phyloP scores from a whole-genome alignment of 2,797 vertebrate species.

The Petrocephalus schoutedeni region DNA sequence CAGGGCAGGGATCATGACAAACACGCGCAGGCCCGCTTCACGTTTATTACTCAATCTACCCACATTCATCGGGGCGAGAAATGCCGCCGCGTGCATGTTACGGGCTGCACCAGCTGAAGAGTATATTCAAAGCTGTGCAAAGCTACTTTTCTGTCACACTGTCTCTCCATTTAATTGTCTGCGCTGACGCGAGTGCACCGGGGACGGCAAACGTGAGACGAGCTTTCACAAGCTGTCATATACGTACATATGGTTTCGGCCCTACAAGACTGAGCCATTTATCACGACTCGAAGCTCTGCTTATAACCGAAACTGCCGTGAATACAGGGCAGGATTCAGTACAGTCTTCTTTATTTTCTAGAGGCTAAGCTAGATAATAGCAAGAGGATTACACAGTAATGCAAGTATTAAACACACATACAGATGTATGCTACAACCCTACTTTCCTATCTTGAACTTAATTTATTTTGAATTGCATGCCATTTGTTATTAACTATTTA shows the following conservation, averaged over 20 bases:
- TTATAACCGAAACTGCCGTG: not conserved
- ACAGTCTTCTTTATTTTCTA: not conserved
- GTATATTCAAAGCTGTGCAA: not conserved
- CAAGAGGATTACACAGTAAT: not conserved
- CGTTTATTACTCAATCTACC: not conserved
- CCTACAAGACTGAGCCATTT: not conserved
- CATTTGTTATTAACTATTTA: not conserved
- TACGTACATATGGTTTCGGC: not conserved
- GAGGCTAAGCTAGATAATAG: not conserved
- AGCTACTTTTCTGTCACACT: not conserved
- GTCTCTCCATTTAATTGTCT: constrained; percentile 1
- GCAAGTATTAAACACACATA: not conserved
- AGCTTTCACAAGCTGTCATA: not conserved
- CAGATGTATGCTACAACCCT: not conserved
- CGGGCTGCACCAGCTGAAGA: not conserved
- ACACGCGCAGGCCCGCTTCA: not conserved
- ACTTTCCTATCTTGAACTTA: not conserved
- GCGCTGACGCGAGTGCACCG: not conserved
- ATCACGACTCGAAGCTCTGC: not conserved
- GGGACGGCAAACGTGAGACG: not conserved
- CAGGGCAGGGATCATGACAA: not conserved
- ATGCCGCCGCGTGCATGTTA: not conserved
- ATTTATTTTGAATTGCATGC: not conserved
- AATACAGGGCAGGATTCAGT: not conserved
- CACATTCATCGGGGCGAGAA: not conserved